phyloP scores from a whole-genome alignment of 1,140 invertebrate genomes.

The Psix sp. region DNA sequence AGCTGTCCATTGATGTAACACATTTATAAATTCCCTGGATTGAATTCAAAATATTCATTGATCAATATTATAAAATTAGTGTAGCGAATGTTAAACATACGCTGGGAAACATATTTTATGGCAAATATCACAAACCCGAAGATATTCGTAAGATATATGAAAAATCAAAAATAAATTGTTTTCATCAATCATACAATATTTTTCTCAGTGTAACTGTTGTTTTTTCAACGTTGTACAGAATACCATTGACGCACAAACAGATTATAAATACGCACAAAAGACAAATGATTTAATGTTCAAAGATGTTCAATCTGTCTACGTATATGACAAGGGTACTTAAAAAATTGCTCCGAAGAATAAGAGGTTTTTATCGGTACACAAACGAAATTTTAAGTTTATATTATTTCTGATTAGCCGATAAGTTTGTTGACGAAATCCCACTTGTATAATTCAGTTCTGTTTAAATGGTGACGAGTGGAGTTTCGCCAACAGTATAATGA shows the following conservation, averaged over 20 bases:
- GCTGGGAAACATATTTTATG: slow-evolving; percentile 2
- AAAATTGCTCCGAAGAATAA: slow-evolving; percentile 2
- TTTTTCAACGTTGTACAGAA: slow-evolving; percentile 22
- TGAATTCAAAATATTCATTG: background rate
- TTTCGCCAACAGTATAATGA: slow-evolving; percentile 21
- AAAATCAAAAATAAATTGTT: no score
- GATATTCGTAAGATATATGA: no score
- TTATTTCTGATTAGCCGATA: slow-evolving; percentile 11
- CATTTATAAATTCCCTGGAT: background rate
- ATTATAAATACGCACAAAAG: slow-evolving; percentile 10
- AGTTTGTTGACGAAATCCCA: slow-evolving; percentile 27
- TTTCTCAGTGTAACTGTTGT: slow-evolving; percentile 23
- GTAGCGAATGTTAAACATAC: background rate
- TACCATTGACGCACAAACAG: slow-evolving; percentile 6
- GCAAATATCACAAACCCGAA: no score
- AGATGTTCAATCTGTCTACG: background rate
- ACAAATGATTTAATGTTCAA: slow-evolving; percentile 3
- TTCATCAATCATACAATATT: slow-evolving; percentile 13
- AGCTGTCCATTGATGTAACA: background rate
- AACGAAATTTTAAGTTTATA: slow-evolving; percentile 1
- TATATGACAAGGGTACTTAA: slow-evolving; percentile 4
- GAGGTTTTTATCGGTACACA: background rate
- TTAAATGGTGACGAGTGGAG: slow-evolving; percentile 8
- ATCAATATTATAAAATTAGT: background rate
- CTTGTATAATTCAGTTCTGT: background rate